Conservation (phyloP, 2,888 invertebrate genomes). For the Deroplatys truncata region DNA sequence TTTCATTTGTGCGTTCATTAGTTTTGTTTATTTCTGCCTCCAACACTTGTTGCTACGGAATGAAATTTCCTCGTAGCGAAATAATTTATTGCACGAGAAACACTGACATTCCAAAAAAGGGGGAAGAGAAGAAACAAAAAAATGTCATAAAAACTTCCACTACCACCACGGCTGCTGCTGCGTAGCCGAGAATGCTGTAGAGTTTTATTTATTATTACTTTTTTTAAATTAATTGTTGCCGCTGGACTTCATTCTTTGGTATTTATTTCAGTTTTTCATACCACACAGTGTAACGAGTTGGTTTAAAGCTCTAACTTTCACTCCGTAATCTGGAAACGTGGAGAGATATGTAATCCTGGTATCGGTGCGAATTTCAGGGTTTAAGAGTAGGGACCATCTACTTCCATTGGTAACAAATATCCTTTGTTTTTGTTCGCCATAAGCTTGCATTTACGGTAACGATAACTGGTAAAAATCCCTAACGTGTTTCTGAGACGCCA, state of each 20-base stretch:
- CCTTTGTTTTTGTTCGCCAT: background rate
- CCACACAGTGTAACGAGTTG: background rate
- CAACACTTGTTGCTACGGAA: background rate
- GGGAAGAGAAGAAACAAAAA: background rate
- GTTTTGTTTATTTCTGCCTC: background rate
- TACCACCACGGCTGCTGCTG: background rate
- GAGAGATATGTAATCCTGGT: background rate
- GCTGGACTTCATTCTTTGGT: background rate
- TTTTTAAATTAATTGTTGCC: background rate
- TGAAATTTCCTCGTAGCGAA: background rate
- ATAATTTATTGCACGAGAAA: background rate
- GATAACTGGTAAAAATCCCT: background rate
- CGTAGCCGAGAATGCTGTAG: background rate
- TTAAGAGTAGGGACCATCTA: background rate
- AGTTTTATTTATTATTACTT: background rate
- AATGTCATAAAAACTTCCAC: background rate
- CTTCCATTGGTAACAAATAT: background rate
- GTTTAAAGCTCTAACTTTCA: too few species aligned
- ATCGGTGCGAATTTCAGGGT: background rate
- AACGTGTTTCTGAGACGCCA: background rate
- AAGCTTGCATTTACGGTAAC: background rate
- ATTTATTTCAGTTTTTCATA: background rate
- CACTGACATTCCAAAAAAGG: background rate
- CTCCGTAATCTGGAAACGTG: too few species aligned
- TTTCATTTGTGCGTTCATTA: background rate